Evolutionary conservation across 2,888 invertebrate genomes (phyloP), one percentile per base, ranked within the genome.

Genomic region (Meliscaeva auricollis): DNA sequence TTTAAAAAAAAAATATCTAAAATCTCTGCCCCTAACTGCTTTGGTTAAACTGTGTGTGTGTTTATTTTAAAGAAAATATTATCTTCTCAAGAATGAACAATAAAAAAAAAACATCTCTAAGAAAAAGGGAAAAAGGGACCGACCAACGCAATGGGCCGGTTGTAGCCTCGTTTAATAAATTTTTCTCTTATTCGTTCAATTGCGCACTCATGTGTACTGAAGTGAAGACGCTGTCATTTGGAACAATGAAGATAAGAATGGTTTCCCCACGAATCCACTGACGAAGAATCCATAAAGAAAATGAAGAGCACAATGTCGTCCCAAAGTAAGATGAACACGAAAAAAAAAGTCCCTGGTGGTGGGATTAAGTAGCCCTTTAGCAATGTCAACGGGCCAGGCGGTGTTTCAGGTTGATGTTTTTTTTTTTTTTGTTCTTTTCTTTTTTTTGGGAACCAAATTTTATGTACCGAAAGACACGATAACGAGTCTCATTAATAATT

Each of bases 381-480:
- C 66, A 75, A 50, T 68, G 62, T 81, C 76, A 60, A 66, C 66
- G 66, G 48, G 30, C 30, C 52, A n/a, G 3, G 58, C 30, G 17
- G 46, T 20, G 15, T 41, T 22, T 60, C 8, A 15, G 44, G 30
- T 44, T 50, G 20, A 20, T 32, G 44, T 66, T 0, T n/a, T 20
- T 3, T 20, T 32, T 15, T 54, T 54, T 11, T 50, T 68, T 48
- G 9, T 72, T 26, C n/a, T 48, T 72, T 56, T 13, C 30, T 9
- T 35, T 38, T 6, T 66, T 83, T 70, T 70, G 48, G 32, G 75
- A 77, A 78, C 68, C 66, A 88, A 90, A 90, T 89, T 91, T 91
- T 91, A 91, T 91, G 91, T 90, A 91, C 89, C 90, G 91, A 90
- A 90, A 90, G 89, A 89, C 89, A 89, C 89, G 92, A 91, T 91